Percentiles rank a stretch among this genome's conserved stretches.
These are phyloP conservation scores for Rhinatrema bivittatum DNA, from an alignment of 2,797 vertebrate species.

Conservation along the genomic window DNA sequence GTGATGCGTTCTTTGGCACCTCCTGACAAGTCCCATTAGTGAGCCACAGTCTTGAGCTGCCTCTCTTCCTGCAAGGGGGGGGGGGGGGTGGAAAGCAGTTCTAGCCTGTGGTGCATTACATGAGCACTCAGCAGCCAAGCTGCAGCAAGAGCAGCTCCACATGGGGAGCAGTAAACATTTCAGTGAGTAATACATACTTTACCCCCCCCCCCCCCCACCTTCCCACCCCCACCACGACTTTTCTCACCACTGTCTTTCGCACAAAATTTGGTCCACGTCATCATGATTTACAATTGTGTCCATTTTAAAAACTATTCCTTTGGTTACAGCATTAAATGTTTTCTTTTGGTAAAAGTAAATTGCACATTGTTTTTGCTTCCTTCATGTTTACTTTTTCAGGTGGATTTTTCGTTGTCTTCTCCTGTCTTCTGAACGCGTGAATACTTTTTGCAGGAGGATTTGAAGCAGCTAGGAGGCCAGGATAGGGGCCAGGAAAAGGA, in stretches of 20 bases:
- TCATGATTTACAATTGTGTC: constrained; percentile 43
- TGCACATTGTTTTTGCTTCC: constrained; percentile 18
- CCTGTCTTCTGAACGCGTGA: constrained; percentile 83
- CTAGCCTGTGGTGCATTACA: constrained; percentile 9
- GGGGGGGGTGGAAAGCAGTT: too few relatives aligned
- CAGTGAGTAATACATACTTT: constrained; percentile 14
- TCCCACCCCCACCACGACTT: too few relatives aligned
- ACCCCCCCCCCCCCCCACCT: too few relatives aligned
- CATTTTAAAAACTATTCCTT: constrained; percentile 41
- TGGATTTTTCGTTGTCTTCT: constrained; percentile 66
- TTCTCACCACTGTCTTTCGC: too few relatives aligned
- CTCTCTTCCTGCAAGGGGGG: too few relatives aligned
- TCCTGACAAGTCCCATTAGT: constrained; percentile 29
- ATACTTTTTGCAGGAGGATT: constrained; percentile 92
- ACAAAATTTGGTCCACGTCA: constrained; percentile 54
- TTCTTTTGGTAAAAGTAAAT: constrained; percentile 25
- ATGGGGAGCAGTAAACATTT: constrained; percentile 24
- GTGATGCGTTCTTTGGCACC: constrained; percentile 44
- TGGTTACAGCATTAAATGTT: constrained; percentile 50
- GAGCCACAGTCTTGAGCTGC: constrained; percentile 27
- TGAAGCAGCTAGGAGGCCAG: constrained; percentile 90
- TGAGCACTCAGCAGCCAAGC: constrained; percentile 29
- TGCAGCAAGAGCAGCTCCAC: constrained; percentile 22
- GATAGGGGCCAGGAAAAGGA: constrained; percentile 87
- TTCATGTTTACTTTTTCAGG: constrained; percentile 38